These are phyloP conservation scores for Drosophila novamexicana DNA, from an alignment of 1,140 invertebrate genomes.

Conservation along the genomic window DNA sequence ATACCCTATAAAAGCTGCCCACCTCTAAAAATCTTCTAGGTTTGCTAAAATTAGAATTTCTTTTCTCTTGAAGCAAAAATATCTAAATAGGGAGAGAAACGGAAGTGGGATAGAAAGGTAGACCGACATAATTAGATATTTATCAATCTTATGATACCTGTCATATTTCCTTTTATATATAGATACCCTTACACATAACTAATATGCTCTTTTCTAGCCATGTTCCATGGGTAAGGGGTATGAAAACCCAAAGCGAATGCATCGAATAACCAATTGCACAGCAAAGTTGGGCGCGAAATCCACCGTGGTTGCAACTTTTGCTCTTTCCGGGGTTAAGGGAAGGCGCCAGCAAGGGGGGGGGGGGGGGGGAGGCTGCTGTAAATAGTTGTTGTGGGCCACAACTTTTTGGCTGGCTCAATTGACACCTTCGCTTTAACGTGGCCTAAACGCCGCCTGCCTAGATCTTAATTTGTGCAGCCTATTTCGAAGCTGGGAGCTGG, in stretches of 20 bases:
- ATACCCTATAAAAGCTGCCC: too few species aligned
- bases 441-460: conserved; percentile 38
- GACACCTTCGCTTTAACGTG: conserved; percentile 66
- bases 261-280: conserved; percentile 50
- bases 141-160: too few species aligned
- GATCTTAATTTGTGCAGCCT: conserved; percentile 41
- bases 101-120: too few species aligned
- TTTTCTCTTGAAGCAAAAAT: too few species aligned
- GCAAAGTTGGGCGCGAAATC: conserved; percentile 57
- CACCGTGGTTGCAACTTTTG: conserved; percentile 73
- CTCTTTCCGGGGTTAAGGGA: conserved; percentile 63
- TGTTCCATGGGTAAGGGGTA: background rate
- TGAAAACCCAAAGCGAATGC: conserved; percentile 17
- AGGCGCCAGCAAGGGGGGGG: too few species aligned
- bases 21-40: too few species aligned
- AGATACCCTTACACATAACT: too few species aligned
- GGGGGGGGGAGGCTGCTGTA: background rate
- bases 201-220: too few species aligned
- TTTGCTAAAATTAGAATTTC: too few species aligned
- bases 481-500: conserved; percentile 21
- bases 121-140: too few species aligned
- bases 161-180: too few species aligned
- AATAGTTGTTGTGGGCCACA: conserved; percentile 53
- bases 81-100: too few species aligned
- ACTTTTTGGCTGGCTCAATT: conserved; percentile 71